phyloP scores from a whole-genome alignment of 2,888 invertebrate genomes.

The Callinectes sapidus region DNA sequence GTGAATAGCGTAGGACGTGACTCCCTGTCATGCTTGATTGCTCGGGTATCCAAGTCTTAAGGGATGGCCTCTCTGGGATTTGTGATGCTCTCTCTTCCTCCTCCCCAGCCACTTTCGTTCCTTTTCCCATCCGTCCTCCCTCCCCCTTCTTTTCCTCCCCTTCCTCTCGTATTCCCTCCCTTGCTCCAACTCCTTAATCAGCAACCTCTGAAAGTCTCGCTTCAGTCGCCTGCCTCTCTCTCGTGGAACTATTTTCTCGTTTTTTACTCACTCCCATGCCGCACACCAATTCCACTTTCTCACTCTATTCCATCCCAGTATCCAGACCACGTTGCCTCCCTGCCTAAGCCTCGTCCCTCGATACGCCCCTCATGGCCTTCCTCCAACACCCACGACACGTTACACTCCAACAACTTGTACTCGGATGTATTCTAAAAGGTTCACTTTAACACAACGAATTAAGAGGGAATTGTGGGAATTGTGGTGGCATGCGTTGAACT shows the following conservation, averaged over 20 bases:
- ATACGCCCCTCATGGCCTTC: neutral
- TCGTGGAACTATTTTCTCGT: neutral
- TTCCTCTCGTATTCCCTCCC: conserved; percentile 12
- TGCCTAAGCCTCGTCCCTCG: neutral
- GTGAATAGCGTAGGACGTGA: conserved; percentile 36
- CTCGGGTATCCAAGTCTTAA: neutral
- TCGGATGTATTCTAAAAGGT: neutral
- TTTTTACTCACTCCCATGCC: neutral
- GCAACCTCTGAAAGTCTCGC: conserved; percentile 6
- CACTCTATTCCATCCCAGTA: neutral
- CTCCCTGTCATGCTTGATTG: conserved; percentile 22
- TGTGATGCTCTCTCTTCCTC: neutral
- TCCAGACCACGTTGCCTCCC: conserved; percentile 5
- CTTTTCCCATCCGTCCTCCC: neutral
- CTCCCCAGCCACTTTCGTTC: neutral
- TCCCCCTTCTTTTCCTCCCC: neutral
- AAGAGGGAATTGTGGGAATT: neutral
- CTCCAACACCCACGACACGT: neutral
- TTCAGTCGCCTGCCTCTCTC: neutral
- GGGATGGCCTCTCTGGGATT: neutral
- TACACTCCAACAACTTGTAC: conserved; percentile 27
- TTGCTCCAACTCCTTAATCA: conserved; percentile 16
- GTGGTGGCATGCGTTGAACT: neutral
- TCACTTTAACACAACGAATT: conserved; percentile 6
- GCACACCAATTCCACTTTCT: conserved; percentile 14